Evolutionary conservation across 2,113 vertebrate species (phyloP).

Genomic region (Brevimyrus niger): DNA sequence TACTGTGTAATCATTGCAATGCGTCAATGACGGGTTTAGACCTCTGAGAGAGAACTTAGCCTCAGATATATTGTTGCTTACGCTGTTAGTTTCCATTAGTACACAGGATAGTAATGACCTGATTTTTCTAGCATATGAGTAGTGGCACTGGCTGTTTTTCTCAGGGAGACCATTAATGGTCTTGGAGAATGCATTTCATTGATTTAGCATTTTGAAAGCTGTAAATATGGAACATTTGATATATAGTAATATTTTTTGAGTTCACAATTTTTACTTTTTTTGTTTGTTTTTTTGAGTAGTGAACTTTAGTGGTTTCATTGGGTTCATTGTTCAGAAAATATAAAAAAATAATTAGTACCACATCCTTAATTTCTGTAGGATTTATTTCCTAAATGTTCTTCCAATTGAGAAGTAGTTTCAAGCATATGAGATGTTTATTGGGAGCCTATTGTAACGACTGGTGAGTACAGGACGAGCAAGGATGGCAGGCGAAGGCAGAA

Average conservation of each 20-base stretch:
- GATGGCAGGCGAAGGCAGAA: no score
- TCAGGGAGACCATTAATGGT: background rate
- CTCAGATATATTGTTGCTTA: constrained; percentile 15
- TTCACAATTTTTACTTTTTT: background rate
- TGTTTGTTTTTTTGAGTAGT: background rate
- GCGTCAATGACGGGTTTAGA: constrained; percentile 22
- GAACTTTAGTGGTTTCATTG: background rate
- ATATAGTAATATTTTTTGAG: background rate
- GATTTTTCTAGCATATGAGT: background rate
- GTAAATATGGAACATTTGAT: background rate
- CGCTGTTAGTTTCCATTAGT: constrained; percentile 14
- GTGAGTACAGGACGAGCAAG: no score
- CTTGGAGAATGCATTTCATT: background rate
- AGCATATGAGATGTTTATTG: background rate
- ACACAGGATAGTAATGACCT: constrained; percentile 15
- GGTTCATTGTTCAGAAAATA: background rate
- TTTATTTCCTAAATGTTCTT: background rate
- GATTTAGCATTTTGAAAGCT: background rate
- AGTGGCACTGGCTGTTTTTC: background rate
- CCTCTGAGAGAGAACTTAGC: constrained; percentile 19
- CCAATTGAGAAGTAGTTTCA: background rate
- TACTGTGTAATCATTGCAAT: constrained; percentile 22
- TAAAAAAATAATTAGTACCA: background rate
- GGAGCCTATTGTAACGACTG: background rate
- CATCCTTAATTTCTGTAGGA: background rate